A percentile compares a stretch with the other conserved stretches of the same genome.
phyloP scores from a whole-genome alignment of 2,113 vertebrate species.

The Vulpes lagopus region DNA sequence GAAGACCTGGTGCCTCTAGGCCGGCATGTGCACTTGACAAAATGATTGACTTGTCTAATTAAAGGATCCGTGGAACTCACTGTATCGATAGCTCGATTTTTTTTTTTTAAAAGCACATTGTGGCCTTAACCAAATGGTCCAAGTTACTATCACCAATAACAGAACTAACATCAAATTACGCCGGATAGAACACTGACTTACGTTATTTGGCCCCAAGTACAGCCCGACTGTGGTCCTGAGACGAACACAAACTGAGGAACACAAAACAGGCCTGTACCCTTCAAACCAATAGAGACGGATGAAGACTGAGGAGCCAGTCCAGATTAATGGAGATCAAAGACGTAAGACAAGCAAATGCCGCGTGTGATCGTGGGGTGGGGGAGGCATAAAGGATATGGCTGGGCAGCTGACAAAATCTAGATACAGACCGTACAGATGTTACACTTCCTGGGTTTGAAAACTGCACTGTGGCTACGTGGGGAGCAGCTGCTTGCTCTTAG shows the following conservation, averaged over 20 bases:
- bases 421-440: neutral
- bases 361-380: neutral
- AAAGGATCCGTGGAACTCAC: slow-evolving; percentile 4
- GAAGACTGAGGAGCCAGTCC: neutral
- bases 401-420: neutral
- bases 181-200: neutral
- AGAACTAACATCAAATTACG: neutral
- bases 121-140: neutral
- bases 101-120: neutral
- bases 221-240: slow-evolving; percentile 15
- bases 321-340: neutral
- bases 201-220: neutral
- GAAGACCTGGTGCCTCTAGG: neutral
- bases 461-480: neutral
- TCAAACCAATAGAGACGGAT: neutral
- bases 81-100: neutral
- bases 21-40: neutral
- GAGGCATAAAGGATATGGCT: neutral
- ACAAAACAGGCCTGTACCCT: neutral
- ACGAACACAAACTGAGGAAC: neutral
- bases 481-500: neutral
- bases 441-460: slow-evolving; percentile 19
- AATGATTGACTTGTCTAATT: neutral
- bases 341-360: neutral
- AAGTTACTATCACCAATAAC: neutral